These are phyloP conservation scores for Spongilla lacustris DNA, from an alignment of 37 sponge, comb jelly and placozoan genomes.

Conservation along the genomic window DNA sequence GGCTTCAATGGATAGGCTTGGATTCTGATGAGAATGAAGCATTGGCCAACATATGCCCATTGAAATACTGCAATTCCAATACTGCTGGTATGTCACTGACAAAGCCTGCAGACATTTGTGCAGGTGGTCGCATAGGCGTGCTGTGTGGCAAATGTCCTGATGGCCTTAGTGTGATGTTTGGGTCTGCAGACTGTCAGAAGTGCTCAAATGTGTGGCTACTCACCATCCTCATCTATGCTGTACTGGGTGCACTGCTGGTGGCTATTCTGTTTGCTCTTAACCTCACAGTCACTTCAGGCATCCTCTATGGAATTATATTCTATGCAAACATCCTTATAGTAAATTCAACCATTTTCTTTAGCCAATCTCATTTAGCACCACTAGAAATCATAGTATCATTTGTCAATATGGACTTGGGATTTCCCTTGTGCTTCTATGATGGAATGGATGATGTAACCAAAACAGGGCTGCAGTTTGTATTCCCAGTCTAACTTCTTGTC, in stretches of 20 bases:
- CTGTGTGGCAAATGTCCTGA: constrained; percentile 36
- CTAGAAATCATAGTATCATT: constrained; percentile 40
- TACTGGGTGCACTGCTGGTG: constrained; percentile 17
- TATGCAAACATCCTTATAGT: constrained; percentile 43
- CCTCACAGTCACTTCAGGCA: constrained; percentile 38
- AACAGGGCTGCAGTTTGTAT: constrained; percentile 44
- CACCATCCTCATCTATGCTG: constrained; percentile 3
- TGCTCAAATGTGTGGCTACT: constrained; percentile 43
- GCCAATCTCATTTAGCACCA: background rate
- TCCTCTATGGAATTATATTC: constrained; percentile 38
- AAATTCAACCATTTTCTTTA: background rate
- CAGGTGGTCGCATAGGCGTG: constrained; percentile 17
- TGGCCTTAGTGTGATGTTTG: constrained; percentile 25
- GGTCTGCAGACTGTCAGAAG: constrained; percentile 4
- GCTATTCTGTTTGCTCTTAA: constrained; percentile 22
- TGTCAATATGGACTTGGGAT: constrained; percentile 53
- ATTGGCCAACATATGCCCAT: constrained; percentile 4
- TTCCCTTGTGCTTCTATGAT: constrained; percentile 68
- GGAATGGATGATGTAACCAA: constrained; percentile 62
- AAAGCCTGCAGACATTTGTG: constrained; percentile 15
- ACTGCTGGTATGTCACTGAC: background rate
- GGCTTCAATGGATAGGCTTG: constrained; percentile 22
- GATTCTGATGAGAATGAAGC: background rate
- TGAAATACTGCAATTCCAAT: constrained; percentile 2
- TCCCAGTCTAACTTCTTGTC: constrained; percentile 61